phyloP scores from a whole-genome alignment of 2,113 vertebrate genomes.

The Boleophthalmus pectinirostris region DNA sequence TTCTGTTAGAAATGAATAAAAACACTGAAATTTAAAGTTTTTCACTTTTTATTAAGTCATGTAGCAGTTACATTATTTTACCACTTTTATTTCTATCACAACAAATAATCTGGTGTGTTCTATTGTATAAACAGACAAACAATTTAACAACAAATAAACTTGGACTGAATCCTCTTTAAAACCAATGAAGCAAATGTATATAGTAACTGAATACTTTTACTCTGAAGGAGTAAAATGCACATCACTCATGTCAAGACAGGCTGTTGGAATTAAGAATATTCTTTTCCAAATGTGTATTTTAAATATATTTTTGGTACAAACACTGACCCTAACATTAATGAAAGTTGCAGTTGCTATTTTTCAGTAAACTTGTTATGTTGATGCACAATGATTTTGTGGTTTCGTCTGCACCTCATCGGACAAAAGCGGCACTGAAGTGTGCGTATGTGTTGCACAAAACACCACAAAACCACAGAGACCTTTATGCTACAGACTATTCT shows the following conservation, averaged over 20 bases:
- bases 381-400: background rate
- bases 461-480: background rate
- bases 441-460: background rate
- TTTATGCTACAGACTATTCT: background rate
- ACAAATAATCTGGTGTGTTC: conserved; percentile 41
- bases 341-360: background rate
- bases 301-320: background rate
- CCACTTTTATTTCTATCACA: conserved; percentile 43
- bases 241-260: no score
- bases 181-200: conserved; percentile 17
- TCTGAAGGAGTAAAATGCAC: no score
- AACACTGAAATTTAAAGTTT: no score
- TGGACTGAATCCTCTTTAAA: conserved; percentile 30
- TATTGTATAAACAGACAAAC: conserved; percentile 61
- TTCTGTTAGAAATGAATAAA: no score
- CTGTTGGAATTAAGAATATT: background rate
- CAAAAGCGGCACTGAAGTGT: background rate
- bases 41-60: no score
- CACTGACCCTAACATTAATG: background rate
- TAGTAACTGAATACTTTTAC: no score
- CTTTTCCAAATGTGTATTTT: no score
- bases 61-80: no score
- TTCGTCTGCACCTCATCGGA: background rate
- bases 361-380: background rate
- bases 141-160: conserved; percentile 42